Base-by-base conservation (phyloP, 2,888 invertebrate species). In the Drosophila ochracea region DNA sequence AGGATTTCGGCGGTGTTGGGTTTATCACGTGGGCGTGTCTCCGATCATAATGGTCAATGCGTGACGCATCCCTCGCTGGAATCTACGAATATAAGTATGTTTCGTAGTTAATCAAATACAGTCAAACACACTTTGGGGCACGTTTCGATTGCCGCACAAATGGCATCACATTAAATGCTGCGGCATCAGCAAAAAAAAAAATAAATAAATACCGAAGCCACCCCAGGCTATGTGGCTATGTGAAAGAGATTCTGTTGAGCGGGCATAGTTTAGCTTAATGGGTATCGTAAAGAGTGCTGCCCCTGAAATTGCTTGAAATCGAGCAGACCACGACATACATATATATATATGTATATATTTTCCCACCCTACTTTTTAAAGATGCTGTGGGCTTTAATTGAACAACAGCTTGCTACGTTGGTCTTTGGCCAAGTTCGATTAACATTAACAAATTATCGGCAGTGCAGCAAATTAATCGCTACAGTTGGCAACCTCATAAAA, bases 191-290 rank as follows among this genome's bases (percentile, higher is more conserved):
- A 76, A 21, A 57, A 31, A 57, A 4, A 47, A 4, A 43, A 47
- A 0, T 25, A 25, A 25, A 47, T 21, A 47, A 13, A 35, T 13
- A 13, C 21, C 31, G 21, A 16, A 52, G 30, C 31, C 68, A 64
- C 69, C 64, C 65, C 49, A 28, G 39, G 16, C 28, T 50, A n/a
- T 55, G 59, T 47, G 49, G 30, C 28, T 16, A 47, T 52, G 41
- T 39, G 39, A 10, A 61, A 37, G n/a, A 21, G 21, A 41, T 58
- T 61, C 35, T n/a, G 43, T 39, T 43, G 55, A 63, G 55, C 63
- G 66, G 61, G 66, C 76, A 89, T 90, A 85, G 89, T 90, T 85
- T 90, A 90, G 90, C 90, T 85, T 89, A 85, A 85, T 85, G 85
- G 84, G 78, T 52, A 69, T 90, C 85, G 89, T 89, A 90, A 85